A percentile compares a stretch with the other conserved stretches of the same genome.
Evolutionary conservation across 2,888 invertebrate genomes (phyloP).

Genomic region (Atethmia centrago): DNA sequence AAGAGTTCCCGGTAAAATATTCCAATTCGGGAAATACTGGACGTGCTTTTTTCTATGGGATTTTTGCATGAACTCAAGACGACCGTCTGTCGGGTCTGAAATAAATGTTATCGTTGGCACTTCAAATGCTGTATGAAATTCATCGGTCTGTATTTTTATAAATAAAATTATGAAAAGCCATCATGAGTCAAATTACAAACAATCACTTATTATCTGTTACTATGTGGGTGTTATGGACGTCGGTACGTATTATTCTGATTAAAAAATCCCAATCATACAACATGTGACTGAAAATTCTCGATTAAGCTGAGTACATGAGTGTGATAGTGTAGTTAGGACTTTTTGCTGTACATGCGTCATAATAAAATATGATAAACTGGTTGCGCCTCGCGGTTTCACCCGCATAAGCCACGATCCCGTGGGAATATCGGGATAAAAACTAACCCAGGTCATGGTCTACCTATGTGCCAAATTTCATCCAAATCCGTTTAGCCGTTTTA

Average conservation of each 20-base stretch:
- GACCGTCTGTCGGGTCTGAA: not conserved
- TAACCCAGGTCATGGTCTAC: too few species aligned
- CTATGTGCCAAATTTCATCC: too few species aligned
- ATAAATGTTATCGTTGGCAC: not conserved
- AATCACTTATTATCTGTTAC: not conserved
- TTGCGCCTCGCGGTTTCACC: too few species aligned
- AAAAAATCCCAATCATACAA: slow-evolving; percentile 12
- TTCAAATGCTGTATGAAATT: slow-evolving; percentile 1
- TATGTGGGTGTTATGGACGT: not conserved
- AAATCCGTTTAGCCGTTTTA: too few species aligned
- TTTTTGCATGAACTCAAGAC: not conserved
- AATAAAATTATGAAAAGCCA: slow-evolving; percentile 17
- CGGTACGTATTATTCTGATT: slow-evolving; percentile 11
- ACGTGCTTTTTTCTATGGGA: not conserved
- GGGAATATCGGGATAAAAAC: too few species aligned
- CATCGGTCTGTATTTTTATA: slow-evolving; percentile 11
- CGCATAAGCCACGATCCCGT: too few species aligned
- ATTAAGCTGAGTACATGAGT: slow-evolving; percentile 15
- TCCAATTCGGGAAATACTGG: not conserved
- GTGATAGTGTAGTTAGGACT: not conserved
- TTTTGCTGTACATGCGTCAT: not conserved
- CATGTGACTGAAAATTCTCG: slow-evolving; percentile 12
- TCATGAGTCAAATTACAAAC: slow-evolving; percentile 21
- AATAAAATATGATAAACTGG: slow-evolving; percentile 9
- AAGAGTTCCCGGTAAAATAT: too few species aligned